phyloP scores from a whole-genome alignment of 2,888 invertebrate genomes.

The Agrenia bidenticulata region DNA sequence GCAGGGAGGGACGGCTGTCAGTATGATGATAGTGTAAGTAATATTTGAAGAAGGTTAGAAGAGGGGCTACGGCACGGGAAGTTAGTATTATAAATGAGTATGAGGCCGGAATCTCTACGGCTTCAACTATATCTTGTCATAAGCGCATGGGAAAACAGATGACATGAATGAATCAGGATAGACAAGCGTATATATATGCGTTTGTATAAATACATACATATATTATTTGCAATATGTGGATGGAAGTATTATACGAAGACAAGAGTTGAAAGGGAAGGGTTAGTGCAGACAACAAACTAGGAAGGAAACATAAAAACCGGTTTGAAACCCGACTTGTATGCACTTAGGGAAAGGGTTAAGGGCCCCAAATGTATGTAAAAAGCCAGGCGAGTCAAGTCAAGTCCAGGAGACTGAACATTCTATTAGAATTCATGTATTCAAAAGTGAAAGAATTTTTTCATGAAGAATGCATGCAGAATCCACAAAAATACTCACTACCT shows the following conservation, averaged over 20 bases:
- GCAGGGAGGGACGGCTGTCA: constrained; percentile 4
- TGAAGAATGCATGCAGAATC: constrained; percentile 26
- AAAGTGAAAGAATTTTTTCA: constrained; percentile 25
- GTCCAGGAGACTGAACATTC: constrained; percentile 20
- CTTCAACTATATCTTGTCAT: not conserved
- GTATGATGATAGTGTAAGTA: not conserved
- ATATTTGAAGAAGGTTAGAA: not conserved
- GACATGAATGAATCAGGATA: constrained; percentile 4
- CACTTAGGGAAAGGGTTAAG: no score
- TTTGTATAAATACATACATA: no score
- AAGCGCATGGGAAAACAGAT: not conserved
- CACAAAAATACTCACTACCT: constrained; percentile 21
- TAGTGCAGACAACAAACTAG: no score
- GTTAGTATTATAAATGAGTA: no score
- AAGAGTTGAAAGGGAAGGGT: no score
- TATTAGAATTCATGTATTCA: constrained; percentile 50
- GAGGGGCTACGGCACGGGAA: no score
- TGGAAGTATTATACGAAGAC: no score
- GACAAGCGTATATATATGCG: not conserved
- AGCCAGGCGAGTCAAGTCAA: no score
- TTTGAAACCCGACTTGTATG: no score
- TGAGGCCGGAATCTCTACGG: not conserved
- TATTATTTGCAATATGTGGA: no score
- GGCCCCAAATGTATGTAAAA: no score
- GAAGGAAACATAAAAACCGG: no score